Percentiles rank a stretch among this genome's conserved stretches.
phyloP scores from a whole-genome alignment of 2,888 invertebrate species.

The Ectemnius continuus region DNA sequence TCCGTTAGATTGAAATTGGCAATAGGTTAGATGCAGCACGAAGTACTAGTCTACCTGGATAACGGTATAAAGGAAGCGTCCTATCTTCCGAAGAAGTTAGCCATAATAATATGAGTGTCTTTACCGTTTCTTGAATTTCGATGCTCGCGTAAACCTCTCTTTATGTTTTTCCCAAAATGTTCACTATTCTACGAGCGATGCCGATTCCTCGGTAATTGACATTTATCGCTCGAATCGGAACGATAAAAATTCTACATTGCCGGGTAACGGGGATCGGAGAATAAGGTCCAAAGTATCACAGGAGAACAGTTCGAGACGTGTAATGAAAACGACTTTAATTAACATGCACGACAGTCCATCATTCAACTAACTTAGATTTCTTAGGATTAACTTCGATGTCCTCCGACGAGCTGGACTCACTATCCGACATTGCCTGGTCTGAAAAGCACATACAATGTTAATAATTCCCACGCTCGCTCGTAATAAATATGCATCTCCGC shows the following conservation, averaged over 20 bases:
- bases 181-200: not conserved
- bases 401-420: constrained; percentile 56
- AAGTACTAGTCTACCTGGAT: too few species aligned
- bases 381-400: constrained; percentile 63
- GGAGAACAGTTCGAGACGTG: not conserved
- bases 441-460: constrained; percentile 41
- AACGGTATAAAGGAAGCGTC: too few species aligned
- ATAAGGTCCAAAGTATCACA: constrained; percentile 5
- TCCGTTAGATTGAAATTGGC: too few species aligned
- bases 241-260: constrained; percentile 22
- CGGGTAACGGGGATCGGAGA: not conserved
- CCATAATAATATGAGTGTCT: too few species aligned
- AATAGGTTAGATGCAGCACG: too few species aligned
- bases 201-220: not conserved
- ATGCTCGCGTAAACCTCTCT: too few species aligned
- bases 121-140: too few species aligned
- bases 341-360: constrained; percentile 11
- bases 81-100: too few species aligned
- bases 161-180: too few species aligned
- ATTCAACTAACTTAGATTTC: constrained; percentile 64
- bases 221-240: constrained; percentile 16
- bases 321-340: constrained; percentile 2
- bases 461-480: not conserved
- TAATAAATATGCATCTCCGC: not conserved
- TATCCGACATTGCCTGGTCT: constrained; percentile 56